Evolutionary conservation across 2,113 vertebrate genomes (phyloP).

Genomic region (Cryptomyrus ogoouensis): DNA sequence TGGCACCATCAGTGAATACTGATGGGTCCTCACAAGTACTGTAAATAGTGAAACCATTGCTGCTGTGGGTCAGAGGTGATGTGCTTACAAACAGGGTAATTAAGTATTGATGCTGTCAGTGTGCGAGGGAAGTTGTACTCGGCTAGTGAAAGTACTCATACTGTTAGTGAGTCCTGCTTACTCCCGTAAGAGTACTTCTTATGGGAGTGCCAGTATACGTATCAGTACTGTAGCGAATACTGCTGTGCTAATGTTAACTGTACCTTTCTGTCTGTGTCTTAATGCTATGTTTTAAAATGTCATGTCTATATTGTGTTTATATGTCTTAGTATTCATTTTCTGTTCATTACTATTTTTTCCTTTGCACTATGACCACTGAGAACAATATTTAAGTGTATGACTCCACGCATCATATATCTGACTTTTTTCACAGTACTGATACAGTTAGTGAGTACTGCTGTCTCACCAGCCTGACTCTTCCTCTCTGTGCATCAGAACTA

Average conservation of each 20-base stretch:
- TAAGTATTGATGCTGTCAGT: background rate
- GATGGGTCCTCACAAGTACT: background rate
- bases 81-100: background rate
- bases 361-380: background rate
- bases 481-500: conserved; percentile 31
- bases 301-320: background rate
- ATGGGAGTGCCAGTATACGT: background rate
- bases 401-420: background rate
- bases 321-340: background rate
- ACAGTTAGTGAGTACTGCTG: background rate
- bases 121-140: background rate
- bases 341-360: background rate
- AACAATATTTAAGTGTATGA: background rate
- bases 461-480: background rate
- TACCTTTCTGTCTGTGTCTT: background rate
- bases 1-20: background rate
- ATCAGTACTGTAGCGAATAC: background rate
- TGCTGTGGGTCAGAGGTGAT: background rate
- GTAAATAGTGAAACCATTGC: background rate
- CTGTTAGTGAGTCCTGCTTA: background rate
- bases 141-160: background rate
- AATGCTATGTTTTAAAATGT: background rate
- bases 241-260: background rate
- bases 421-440: background rate
- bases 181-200: background rate